Evolutionary conservation across 2,113 vertebrate genomes (phyloP), one percentile per base, ranked within the genome.

Genomic region (zebrafish (Danio rerio)): DNA sequence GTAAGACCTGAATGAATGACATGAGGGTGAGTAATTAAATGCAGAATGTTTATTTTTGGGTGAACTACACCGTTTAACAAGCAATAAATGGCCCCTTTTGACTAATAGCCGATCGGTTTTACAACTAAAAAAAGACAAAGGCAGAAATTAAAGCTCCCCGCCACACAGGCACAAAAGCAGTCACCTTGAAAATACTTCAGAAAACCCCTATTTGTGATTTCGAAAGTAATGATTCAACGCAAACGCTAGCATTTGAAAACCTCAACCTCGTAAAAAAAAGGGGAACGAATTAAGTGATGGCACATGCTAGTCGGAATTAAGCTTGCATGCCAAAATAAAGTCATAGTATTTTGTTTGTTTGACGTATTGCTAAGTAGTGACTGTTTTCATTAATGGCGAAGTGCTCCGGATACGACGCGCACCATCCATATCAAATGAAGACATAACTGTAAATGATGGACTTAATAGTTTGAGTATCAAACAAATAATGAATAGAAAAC

Each of bases 91-190:
- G 49, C 20, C 49, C 20, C 18, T 5, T 10, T 6, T 31, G 31
- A 40, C 12, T 21, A 63, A 5, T 40, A 63, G 61, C 9, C 52
- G 47, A 11, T 71, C 4, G 50, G 47, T 21, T 6, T 42, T 7
- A 15, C 20, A 21, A 31, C 21, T 15, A 13, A 66, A 5, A 71
- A 71, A 58, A 55, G 40, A 21, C 40, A 50, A 49, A 58, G n/a
- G n/a, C 18, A 77, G 58, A 50, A 42, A 59, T 49, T 18, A 47
- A 13, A 45, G 4, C 61, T 42, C 40, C 59, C 52, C 20, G 45
- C 68, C 43, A n/a, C 47, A 78, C 79, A 82, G 69, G 69, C 53
- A 70, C 20, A 63, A 68, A 56, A 81, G 9, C 59, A 73, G 52
- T 76, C 62, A 77, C 43, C n/a, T 12, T 50, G 72, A 50, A 68